Conservation (phyloP, 2,888 invertebrate species). For the Chydorus sphaericus region DNA sequence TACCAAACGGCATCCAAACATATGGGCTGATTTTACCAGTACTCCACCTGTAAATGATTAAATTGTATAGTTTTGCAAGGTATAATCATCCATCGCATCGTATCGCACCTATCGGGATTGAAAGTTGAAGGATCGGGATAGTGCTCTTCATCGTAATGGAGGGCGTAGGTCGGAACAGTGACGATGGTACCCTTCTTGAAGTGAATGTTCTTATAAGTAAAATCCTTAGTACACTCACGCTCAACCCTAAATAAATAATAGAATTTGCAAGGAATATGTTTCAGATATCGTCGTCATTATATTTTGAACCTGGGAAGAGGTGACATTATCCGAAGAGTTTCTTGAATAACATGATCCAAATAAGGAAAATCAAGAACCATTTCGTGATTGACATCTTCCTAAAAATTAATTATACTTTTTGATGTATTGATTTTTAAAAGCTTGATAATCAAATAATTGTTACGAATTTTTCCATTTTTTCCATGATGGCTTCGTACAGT, state of each 20-base stretch:
- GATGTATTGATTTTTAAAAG: neutral
- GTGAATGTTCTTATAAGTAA: neutral
- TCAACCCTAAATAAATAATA: neutral
- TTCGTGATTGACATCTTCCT: constrained; percentile 11
- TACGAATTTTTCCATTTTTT: constrained; percentile 1
- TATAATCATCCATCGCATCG: no score
- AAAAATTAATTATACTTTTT: neutral
- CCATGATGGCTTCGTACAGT: constrained; percentile 3
- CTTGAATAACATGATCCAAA: constrained; percentile 13
- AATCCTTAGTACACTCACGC: constrained; percentile 9
- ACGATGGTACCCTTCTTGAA: neutral
- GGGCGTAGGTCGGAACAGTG: neutral
- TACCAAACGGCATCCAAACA: neutral
- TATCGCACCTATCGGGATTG: constrained; percentile 28
- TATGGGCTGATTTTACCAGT: constrained; percentile 25
- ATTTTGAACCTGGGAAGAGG: neutral
- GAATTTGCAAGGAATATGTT: no score
- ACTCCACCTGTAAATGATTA: no score
- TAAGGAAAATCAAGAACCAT: constrained; percentile 10
- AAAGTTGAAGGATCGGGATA: constrained; percentile 1
- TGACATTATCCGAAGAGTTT: constrained; percentile 14
- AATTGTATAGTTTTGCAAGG: no score
- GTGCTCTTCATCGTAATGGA: neutral
- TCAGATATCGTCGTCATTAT: neutral
- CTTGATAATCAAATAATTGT: neutral